Conservation (phyloP, 2,113 vertebrate genomes). For the Alces alces region DNA sequence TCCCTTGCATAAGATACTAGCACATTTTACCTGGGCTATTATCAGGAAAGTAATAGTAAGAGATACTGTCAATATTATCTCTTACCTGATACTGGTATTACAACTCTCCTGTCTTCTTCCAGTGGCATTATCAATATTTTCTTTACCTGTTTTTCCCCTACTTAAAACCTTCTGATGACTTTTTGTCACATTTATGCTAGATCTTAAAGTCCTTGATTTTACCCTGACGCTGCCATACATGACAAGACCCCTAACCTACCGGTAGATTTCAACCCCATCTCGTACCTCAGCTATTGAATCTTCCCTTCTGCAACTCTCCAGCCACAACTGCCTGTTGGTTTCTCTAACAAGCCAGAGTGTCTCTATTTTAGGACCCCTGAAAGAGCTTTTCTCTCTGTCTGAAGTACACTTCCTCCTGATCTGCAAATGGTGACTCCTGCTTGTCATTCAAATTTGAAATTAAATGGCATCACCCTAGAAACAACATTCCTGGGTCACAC, state of each 20-base stretch:
- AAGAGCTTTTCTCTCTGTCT: neutral
- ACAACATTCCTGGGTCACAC: neutral
- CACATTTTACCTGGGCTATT: neutral
- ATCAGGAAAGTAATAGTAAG: neutral
- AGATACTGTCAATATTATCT: neutral
- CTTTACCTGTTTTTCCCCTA: neutral
- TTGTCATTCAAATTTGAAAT: neutral
- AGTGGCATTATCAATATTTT: neutral
- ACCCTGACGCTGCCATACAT: neutral
- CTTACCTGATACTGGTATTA: neutral
- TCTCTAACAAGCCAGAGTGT: neutral
- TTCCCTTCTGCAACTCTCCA: neutral
- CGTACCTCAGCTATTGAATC: neutral
- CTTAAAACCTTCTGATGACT: neutral
- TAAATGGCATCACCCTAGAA: neutral
- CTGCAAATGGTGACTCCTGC: neutral
- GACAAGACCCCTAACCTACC: neutral
- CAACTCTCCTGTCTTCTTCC: neutral
- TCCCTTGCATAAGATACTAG: neutral
- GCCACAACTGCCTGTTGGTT: neutral
- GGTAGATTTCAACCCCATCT: neutral
- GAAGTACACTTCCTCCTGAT: neutral
- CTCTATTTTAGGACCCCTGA: neutral
- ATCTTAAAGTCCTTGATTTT: neutral
- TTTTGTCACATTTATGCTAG: neutral